phyloP scores from a whole-genome alignment of 2,113 vertebrate species.

The Pan troglodytes region NHGRI_mPanTro3-v2.1_pri NC_072398.2:69027001-69027500 shows the following conservation, averaged over 20 bases:
- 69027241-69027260: constrained; percentile 88
- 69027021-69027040: not conserved
- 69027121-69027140: not conserved
- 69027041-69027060: not conserved
- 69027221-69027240: constrained; percentile 90
- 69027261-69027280: constrained; percentile 93
- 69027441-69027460: constrained; percentile 85
- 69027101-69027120: not conserved
- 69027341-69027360: constrained; percentile 90
- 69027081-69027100: not conserved
- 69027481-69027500: constrained; percentile 86
- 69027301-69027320: constrained; percentile 94
- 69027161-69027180: constrained; percentile 59
- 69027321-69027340: constrained; percentile 96
- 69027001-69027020: not conserved
- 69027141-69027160: not conserved
- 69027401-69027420: constrained; percentile 17
- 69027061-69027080: not conserved
- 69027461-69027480: constrained; percentile 90
- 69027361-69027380: constrained; percentile 38
- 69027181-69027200: constrained; percentile 67
- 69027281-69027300: constrained; percentile 93
- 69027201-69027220: constrained; percentile 92
- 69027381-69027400: constrained; percentile 28
- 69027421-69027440: not conserved